Evolutionary conservation across 2,888 invertebrate species (phyloP).

Genomic region (Bruchidius siliquastri): DNA sequence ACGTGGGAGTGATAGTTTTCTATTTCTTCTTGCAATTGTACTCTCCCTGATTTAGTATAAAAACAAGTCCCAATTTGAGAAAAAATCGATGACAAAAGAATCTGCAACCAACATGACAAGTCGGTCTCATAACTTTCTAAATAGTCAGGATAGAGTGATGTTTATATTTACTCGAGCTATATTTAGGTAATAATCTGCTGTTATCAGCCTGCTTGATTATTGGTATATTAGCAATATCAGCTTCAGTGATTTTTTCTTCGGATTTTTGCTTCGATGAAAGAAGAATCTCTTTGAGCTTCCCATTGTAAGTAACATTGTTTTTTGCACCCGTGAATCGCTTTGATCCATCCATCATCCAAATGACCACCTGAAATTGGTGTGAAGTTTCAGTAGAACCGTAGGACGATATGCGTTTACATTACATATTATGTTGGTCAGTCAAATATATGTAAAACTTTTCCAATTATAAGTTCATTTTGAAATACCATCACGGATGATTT

Average conservation of each 20-base stretch:
- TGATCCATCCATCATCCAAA: background rate
- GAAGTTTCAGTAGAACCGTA: background rate
- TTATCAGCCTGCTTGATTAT: conserved; percentile 68
- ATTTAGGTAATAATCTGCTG: conserved; percentile 61
- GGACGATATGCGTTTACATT: background rate
- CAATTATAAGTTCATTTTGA: too few species aligned
- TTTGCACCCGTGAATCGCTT: conserved; percentile 7
- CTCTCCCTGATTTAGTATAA: too few species aligned
- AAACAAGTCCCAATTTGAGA: too few species aligned
- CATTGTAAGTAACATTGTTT: conserved; percentile 24
- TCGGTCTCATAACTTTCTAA: background rate
- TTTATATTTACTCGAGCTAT: conserved; percentile 48
- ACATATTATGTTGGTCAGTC: background rate
- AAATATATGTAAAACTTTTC: background rate
- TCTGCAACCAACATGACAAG: too few species aligned
- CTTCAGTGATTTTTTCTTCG: conserved; percentile 19
- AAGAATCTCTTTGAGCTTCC: conserved; percentile 28
- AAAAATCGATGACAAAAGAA: too few species aligned
- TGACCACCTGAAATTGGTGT: background rate
- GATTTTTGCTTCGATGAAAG: conserved; percentile 19
- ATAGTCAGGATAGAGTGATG: background rate
- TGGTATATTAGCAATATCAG: conserved; percentile 48
- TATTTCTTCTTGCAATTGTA: too few species aligned
- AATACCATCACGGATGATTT: too few species aligned
- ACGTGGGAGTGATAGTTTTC: too few species aligned